Evolutionary conservation across 2,797 vertebrate species (phyloP).

Genomic region (Calcarius lapponicus): DNA sequence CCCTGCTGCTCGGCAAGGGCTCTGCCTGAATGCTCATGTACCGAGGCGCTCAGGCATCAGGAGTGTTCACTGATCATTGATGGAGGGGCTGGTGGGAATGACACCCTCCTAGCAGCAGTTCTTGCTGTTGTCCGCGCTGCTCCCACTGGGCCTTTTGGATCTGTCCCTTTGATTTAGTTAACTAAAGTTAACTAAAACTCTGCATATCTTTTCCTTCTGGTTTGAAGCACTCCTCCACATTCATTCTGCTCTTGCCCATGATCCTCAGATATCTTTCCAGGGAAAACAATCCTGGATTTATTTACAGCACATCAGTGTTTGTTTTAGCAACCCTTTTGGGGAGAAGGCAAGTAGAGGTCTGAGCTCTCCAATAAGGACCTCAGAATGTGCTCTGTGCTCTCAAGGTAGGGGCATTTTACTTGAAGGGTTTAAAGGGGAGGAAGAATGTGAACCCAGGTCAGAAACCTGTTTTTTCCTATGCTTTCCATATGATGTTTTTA

Average conservation of each 20-base stretch:
- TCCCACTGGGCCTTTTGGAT: background rate
- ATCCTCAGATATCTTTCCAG: constrained; percentile 61
- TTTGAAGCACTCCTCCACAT: constrained; percentile 21
- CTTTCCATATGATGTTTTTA: background rate
- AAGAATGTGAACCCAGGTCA: background rate
- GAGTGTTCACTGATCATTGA: background rate
- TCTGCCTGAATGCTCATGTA: background rate
- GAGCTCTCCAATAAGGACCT: background rate
- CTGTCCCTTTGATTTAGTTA: background rate
- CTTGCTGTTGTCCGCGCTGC: fast-evolving
- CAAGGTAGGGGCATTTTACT: background rate
- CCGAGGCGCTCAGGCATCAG: fast-evolving
- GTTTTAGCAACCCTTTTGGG: constrained; percentile 12
- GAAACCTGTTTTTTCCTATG: background rate
- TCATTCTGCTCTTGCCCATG: background rate
- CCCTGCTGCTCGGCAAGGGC: background rate
- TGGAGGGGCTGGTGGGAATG: background rate
- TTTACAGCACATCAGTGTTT: constrained; percentile 35
- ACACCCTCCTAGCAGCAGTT: background rate
- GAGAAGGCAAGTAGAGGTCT: background rate
- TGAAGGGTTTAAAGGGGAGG: background rate
- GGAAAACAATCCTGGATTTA: constrained; percentile 45
- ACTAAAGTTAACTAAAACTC: background rate
- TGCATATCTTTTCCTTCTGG: background rate
- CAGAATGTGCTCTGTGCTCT: background rate